These are phyloP conservation scores for Leucosticte australis DNA, from an alignment of 2,113 vertebrate genomes.

Conservation along the genomic window DNA sequence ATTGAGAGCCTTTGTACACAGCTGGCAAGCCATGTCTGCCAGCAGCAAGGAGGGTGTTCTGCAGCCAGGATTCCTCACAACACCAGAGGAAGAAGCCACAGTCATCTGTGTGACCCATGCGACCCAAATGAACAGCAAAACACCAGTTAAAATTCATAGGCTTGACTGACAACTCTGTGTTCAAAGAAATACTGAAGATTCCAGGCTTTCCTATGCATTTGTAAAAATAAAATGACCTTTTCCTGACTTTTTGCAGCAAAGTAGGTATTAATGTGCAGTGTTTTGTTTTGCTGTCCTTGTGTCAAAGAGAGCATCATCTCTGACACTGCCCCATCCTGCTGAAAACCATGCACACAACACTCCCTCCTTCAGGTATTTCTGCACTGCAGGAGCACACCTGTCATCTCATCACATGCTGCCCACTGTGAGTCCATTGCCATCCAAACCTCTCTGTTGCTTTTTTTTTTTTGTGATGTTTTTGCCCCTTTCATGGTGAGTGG, in stretches of 20 bases:
- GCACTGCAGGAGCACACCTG: not conserved
- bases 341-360: not conserved
- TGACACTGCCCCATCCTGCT: not conserved
- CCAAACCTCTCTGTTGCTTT: not conserved
- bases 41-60: not conserved
- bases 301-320: not conserved
- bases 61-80: not conserved
- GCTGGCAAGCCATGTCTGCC: not conserved
- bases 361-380: not conserved
- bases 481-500: not conserved
- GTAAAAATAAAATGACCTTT: not conserved
- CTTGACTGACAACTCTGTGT: not conserved
- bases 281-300: not conserved
- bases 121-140: constrained; percentile 6
- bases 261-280: not conserved
- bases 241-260: not conserved
- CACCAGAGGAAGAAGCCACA: not conserved
- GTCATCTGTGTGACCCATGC: not conserved
- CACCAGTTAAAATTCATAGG: not conserved
- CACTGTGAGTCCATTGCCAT: not conserved
- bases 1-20: not conserved
- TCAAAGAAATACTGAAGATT: not conserved
- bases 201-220: not conserved
- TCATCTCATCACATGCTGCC: not conserved
- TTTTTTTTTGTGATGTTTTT: not conserved